Conservation (phyloP, 2,888 invertebrate genomes). For the Lordiphosa fenestrarum region DNA sequence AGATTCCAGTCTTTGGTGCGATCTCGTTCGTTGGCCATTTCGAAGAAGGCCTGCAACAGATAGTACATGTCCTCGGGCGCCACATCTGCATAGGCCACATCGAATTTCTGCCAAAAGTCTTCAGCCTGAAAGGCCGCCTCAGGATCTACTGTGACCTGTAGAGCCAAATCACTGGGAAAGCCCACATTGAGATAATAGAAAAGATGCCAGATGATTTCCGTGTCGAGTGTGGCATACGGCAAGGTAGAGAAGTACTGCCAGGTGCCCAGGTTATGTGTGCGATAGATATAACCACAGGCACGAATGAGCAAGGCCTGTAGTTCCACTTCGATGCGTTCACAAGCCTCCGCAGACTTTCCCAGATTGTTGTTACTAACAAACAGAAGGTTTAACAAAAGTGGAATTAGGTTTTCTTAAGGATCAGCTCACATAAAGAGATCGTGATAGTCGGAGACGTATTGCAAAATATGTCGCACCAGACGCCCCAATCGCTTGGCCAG, state of each 20-base stretch:
- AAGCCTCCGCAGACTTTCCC: slow-evolving; percentile 80
- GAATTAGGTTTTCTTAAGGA: not conserved
- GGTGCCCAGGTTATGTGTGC: slow-evolving; percentile 86
- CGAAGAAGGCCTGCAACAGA: slow-evolving; percentile 88
- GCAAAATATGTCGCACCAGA: slow-evolving; percentile 86
- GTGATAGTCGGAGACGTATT: slow-evolving; percentile 86
- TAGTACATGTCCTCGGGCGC: slow-evolving; percentile 89
- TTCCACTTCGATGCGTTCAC: slow-evolving; percentile 85
- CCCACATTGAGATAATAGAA: slow-evolving; percentile 84
- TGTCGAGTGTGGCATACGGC: slow-evolving; percentile 84
- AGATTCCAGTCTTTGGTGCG: slow-evolving; percentile 83
- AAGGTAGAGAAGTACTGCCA: slow-evolving; percentile 91
- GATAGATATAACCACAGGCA: slow-evolving; percentile 86
- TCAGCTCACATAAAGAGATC: slow-evolving; percentile 73
- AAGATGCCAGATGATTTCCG: slow-evolving; percentile 84
- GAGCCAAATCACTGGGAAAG: slow-evolving; percentile 79
- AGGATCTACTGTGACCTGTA: slow-evolving; percentile 78
- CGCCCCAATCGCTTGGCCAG: slow-evolving; percentile 86
- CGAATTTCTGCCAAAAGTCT: slow-evolving; percentile 82
- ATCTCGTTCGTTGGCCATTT: slow-evolving; percentile 87
- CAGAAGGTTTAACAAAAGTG: not conserved
- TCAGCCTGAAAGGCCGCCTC: slow-evolving; percentile 80
- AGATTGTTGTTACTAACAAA: slow-evolving; percentile 72
- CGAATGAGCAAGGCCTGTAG: slow-evolving; percentile 87
- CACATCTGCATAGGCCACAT: slow-evolving; percentile 84